These are phyloP conservation scores for Hexactinellida sp. DNA, from an alignment of 37 sponge, comb jelly and placozoan species.

Conservation along the genomic window DNA sequence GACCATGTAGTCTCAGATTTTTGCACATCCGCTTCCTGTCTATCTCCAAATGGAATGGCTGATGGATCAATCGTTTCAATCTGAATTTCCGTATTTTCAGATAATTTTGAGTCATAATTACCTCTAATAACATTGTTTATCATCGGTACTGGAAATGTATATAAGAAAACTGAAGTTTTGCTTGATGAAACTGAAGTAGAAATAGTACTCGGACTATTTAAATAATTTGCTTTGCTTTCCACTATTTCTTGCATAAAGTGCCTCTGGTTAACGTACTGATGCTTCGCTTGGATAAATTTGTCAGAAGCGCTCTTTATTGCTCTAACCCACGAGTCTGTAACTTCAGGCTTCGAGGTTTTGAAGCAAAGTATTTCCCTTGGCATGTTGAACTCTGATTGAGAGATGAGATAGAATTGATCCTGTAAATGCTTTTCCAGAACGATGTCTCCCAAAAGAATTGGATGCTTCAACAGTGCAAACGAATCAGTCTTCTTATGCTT, in stretches of 20 bases:
- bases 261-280: neutral
- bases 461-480: neutral
- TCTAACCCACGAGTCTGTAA: neutral
- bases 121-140: too few species aligned
- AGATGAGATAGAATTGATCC: neutral
- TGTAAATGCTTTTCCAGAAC: neutral
- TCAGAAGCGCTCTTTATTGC: conserved; percentile 3
- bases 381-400: conserved; percentile 12
- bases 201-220: neutral
- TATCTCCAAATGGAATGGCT: too few species aligned
- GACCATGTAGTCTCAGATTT: too few species aligned
- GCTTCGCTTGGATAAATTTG: neutral
- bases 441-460: neutral
- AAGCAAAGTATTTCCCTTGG: conserved; percentile 9
- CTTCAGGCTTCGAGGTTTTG: neutral
- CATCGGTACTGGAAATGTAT: too few species aligned
- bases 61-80: too few species aligned
- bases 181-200: neutral
- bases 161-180: neutral
- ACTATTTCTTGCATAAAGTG: neutral
- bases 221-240: neutral
- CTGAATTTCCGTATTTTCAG: too few species aligned
- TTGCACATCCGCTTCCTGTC: too few species aligned
- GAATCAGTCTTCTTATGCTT: neutral
- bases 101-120: too few species aligned